Conservation (phyloP, 2,797 vertebrate species). For the Coregonus suidteri region DNA sequence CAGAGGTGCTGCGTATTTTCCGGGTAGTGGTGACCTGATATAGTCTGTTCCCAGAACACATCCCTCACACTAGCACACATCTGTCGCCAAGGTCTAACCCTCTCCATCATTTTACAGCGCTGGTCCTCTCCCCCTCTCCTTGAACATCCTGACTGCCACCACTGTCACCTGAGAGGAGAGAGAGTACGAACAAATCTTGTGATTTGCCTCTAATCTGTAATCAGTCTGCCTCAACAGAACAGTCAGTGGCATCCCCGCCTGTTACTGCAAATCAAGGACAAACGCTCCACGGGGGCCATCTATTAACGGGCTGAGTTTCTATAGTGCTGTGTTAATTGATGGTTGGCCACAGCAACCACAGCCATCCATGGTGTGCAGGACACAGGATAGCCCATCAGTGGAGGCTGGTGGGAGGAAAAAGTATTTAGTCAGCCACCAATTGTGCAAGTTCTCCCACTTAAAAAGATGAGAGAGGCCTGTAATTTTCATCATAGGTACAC, state of each 20-base stretch:
- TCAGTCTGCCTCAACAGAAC: slow-evolving; percentile 42
- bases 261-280: slow-evolving; percentile 67
- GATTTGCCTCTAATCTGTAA: slow-evolving; percentile 71
- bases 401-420: too few relatives aligned
- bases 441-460: too few relatives aligned
- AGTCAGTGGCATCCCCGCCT: slow-evolving; percentile 35
- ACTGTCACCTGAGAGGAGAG: slow-evolving; percentile 39
- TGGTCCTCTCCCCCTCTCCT: slow-evolving; percentile 52
- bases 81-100: slow-evolving; percentile 49
- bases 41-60: slow-evolving; percentile 62
- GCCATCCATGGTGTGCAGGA: slow-evolving; percentile 47
- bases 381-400: slow-evolving; percentile 56
- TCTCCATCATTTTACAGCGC: too few relatives aligned
- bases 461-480: too few relatives aligned
- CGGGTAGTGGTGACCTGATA: slow-evolving; percentile 63
- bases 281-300: slow-evolving; percentile 54
- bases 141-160: slow-evolving; percentile 46
- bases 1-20: slow-evolving; percentile 52
- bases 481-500: too few relatives aligned
- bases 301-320: slow-evolving; percentile 49
- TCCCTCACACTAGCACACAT: slow-evolving; percentile 72
- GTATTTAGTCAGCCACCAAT: too few relatives aligned
- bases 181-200: slow-evolving; percentile 68
- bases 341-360: slow-evolving; percentile 43
- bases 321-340: too few relatives aligned